phyloP scores from a whole-genome alignment of 2,888 invertebrate species.

The Pollenia labialis region DNA sequence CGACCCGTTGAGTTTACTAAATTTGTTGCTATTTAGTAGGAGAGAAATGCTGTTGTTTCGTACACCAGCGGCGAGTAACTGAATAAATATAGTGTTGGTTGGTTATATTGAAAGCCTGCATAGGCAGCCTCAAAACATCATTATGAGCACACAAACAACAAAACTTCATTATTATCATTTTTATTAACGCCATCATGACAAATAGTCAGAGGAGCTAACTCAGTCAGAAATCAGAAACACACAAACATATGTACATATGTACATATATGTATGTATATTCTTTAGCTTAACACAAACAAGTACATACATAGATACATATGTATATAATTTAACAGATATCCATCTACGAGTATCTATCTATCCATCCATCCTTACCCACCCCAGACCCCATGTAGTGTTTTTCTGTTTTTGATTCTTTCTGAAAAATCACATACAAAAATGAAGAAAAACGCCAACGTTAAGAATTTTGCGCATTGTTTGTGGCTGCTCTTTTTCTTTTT shows the following conservation, averaged over 20 bases:
- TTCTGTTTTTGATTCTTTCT: background rate
- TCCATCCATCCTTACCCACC: conserved; percentile 38
- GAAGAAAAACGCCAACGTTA: conserved; percentile 65
- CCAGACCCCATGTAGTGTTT: conserved; percentile 39
- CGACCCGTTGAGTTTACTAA: conserved; percentile 43
- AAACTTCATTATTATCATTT: conserved; percentile 55
- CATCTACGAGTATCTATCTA: conserved; percentile 10
- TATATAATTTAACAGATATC: background rate
- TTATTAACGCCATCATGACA: conserved; percentile 46
- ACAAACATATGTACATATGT: conserved; percentile 10
- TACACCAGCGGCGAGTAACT: conserved; percentile 79
- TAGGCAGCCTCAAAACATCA: conserved; percentile 46
- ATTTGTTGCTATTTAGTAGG: conserved; percentile 22
- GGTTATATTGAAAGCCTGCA: conserved; percentile 69
- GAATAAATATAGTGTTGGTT: conserved; percentile 65
- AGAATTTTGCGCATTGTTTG: conserved; percentile 57
- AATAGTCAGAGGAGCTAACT: conserved; percentile 43
- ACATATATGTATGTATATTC: background rate
- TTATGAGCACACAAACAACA: conserved; percentile 53
- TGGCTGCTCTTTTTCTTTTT: conserved; percentile 15
- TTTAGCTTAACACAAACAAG: no score
- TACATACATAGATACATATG: background rate
- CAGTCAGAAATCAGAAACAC: conserved; percentile 4
- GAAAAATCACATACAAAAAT: background rate
- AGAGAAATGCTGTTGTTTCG: conserved; percentile 76